Percentiles rank a stretch among this genome's conserved stretches.
Conservation (phyloP, 2,888 invertebrate genomes). For the Coelopa pilipes region DNA sequence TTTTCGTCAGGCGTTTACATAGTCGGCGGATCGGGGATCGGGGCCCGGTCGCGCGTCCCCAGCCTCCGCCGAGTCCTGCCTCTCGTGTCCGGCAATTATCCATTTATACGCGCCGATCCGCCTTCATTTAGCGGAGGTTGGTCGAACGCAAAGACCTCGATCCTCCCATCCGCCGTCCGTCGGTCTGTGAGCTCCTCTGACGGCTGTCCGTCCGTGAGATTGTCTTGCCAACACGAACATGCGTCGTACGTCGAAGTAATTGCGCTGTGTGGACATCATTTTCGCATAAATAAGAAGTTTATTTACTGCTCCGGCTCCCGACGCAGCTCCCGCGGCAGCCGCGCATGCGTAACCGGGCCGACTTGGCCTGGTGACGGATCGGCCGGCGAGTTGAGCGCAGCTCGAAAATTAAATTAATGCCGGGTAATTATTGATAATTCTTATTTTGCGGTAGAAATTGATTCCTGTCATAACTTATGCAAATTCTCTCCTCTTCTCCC, state of each 20-base stretch:
- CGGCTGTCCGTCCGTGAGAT: constrained; percentile 15
- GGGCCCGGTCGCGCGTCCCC: neutral
- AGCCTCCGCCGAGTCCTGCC: neutral
- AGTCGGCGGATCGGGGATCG: too few species aligned
- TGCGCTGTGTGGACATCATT: constrained; percentile 49
- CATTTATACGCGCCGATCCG: constrained; percentile 50
- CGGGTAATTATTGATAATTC: constrained; percentile 49
- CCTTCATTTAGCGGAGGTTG: constrained; percentile 45
- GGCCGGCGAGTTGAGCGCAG: constrained; percentile 22
- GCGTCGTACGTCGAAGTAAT: constrained; percentile 41
- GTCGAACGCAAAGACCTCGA: constrained; percentile 4
- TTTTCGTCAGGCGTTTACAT: constrained; percentile 45
- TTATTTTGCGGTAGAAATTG: constrained; percentile 47
- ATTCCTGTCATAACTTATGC: constrained; percentile 49
- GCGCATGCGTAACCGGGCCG: constrained; percentile 20
- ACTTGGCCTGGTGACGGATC: too few species aligned
- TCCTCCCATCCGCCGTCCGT: neutral
- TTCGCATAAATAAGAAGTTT: constrained; percentile 48
- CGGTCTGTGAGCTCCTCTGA: constrained; percentile 13
- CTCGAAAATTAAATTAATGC: constrained; percentile 50
- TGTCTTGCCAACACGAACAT: neutral
- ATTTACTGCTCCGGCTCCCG: constrained; percentile 37
- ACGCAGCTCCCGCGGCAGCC: constrained; percentile 17
- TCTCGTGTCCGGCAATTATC: constrained; percentile 45
- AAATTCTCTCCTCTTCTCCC: neutral